These are phyloP conservation scores for Tetragnatha montana DNA, from an alignment of 2,888 invertebrate genomes.

Conservation along the genomic window DNA sequence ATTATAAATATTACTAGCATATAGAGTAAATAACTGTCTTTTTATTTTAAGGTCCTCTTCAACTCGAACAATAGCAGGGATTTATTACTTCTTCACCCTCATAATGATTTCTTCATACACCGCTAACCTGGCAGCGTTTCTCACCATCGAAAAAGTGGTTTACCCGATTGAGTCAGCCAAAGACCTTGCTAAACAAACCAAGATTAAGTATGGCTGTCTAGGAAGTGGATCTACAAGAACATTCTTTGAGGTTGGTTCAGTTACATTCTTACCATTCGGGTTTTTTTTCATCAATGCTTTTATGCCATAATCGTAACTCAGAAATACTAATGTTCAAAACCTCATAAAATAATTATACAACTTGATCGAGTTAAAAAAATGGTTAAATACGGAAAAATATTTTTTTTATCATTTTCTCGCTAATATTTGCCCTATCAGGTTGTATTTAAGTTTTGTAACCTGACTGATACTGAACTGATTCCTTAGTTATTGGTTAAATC, in stretches of 20 bases:
- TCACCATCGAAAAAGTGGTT: conserved; percentile 85
- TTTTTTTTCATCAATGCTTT: not conserved
- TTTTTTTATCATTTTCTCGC: too few species aligned
- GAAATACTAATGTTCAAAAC: too few species aligned
- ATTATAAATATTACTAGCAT: not conserved
- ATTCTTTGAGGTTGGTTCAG: conserved; percentile 88
- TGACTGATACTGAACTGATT: too few species aligned
- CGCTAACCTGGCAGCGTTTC: conserved; percentile 92
- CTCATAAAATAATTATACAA: too few species aligned
- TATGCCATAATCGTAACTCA: too few species aligned
- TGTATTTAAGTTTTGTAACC: too few species aligned
- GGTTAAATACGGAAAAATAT: too few species aligned
- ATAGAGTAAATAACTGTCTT: too few species aligned
- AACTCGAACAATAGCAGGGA: conserved; percentile 90
- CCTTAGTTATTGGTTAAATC: too few species aligned
- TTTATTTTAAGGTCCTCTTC: conserved; percentile 84
- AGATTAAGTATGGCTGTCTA: conserved; percentile 96
- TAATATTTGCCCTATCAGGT: too few species aligned
- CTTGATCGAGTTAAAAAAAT: too few species aligned
- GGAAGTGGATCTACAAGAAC: conserved; percentile 93
- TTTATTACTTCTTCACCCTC: conserved; percentile 94
- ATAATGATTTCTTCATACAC: conserved; percentile 98
- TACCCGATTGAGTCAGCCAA: conserved; percentile 95
- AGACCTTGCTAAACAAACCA: conserved; percentile 96
- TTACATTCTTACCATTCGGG: not conserved